These are phyloP conservation scores for Crotalus tigris DNA, from an alignment of 2,113 vertebrate species.

Conservation along the genomic window DNA sequence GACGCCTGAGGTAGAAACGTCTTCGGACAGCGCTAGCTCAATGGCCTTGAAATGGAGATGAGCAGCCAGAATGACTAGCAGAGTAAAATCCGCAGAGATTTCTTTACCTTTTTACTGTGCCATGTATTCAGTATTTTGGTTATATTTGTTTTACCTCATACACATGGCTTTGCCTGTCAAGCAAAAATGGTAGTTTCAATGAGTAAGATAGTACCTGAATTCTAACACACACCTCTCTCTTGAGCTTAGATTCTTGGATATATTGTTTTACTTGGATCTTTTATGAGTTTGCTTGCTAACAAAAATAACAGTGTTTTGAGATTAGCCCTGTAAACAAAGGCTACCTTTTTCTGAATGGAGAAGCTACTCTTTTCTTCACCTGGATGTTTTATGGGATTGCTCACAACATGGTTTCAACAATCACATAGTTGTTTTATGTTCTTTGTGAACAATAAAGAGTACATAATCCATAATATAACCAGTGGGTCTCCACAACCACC, in stretches of 20 bases:
- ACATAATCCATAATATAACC: background rate
- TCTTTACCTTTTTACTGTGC: background rate
- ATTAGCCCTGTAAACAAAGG: background rate
- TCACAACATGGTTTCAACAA: background rate
- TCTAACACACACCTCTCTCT: background rate
- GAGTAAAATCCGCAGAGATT: background rate
- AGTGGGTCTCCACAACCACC: background rate
- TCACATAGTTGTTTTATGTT: background rate
- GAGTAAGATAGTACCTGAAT: background rate
- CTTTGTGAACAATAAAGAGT: background rate
- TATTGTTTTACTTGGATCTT: background rate
- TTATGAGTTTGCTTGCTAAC: background rate
- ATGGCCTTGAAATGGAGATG: background rate
- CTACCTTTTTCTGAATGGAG: background rate
- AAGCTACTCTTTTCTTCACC: background rate
- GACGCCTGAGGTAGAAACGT: background rate
- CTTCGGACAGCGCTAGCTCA: background rate
- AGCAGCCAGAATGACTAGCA: background rate
- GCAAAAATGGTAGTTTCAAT: background rate
- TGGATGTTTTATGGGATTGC: background rate
- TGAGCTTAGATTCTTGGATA: background rate
- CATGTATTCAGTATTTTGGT: background rate
- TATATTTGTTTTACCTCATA: background rate
- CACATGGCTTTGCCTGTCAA: background rate
- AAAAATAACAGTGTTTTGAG: background rate